These are phyloP conservation scores for Ichneumoninae sp. DNA, from an alignment of 2,888 invertebrate species.

Conservation along the genomic window DNA sequence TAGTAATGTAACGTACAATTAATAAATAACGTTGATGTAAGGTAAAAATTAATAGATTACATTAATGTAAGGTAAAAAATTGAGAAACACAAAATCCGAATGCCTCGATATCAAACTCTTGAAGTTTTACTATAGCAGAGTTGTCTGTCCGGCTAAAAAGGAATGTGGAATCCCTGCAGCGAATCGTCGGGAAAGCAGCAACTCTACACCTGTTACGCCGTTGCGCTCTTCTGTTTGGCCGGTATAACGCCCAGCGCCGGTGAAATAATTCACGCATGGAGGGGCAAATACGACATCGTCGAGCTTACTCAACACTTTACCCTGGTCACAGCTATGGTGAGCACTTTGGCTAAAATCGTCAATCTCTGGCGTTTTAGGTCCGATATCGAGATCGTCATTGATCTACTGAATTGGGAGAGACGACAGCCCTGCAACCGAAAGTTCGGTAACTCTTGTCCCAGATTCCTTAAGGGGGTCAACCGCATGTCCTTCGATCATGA, in stretches of 20 bases:
- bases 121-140: not conserved
- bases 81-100: not conserved
- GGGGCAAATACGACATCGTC: constrained; percentile 36
- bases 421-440: constrained; percentile 58
- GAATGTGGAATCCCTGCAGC: constrained; percentile 64
- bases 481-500: not conserved
- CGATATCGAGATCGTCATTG: constrained; percentile 46
- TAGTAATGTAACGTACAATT: not conserved
- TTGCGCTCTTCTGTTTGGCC: constrained; percentile 39
- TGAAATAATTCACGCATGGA: constrained; percentile 60
- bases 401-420: constrained; percentile 63
- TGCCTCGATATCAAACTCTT: not conserved
- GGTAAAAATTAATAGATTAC: not conserved
- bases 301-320: constrained; percentile 59
- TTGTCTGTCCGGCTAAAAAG: constrained; percentile 23
- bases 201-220: constrained; percentile 45
- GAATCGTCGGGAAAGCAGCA: constrained; percentile 19
- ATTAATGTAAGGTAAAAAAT: not conserved
- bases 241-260: constrained; percentile 40
- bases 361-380: constrained; percentile 51
- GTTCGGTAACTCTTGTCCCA: constrained; percentile 51
- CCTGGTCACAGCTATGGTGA: constrained; percentile 56
- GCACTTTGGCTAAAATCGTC: constrained; percentile 55
- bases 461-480: not conserved
- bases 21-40: not conserved